phyloP scores from a whole-genome alignment of 2,797 vertebrate species.

The Peromyscus nudipes region DNA sequence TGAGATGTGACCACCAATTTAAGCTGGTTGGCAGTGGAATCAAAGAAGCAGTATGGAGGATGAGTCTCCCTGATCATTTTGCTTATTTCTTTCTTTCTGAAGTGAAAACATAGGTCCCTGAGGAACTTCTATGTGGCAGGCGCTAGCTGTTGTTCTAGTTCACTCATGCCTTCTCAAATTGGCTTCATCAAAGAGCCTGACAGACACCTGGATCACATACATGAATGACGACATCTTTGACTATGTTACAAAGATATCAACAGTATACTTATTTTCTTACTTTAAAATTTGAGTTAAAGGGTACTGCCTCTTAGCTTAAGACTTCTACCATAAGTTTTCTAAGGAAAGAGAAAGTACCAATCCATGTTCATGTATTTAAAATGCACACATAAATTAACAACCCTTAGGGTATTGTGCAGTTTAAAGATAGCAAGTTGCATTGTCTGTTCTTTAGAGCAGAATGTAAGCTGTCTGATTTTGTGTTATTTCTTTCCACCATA shows the following conservation, averaged over 20 bases:
- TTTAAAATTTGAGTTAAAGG: background rate
- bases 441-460: slow-evolving; percentile 22
- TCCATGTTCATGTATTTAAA: background rate
- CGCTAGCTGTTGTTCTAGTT: background rate
- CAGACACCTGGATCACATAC: background rate
- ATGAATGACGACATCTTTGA: background rate
- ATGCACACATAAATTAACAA: background rate
- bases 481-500: slow-evolving; percentile 32
- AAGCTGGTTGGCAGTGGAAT: background rate
- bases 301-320: background rate
- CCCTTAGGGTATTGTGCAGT: background rate
- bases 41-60: background rate
- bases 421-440: background rate
- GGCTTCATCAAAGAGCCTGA: slow-evolving; percentile 15
- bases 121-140: background rate
- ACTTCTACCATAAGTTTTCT: background rate
- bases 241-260: background rate
- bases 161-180: background rate
- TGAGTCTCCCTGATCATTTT: background rate
- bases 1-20: background rate
- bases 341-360: background rate
- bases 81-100: slow-evolving; percentile 35
- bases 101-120: background rate
- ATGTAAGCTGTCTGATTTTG: slow-evolving; percentile 1
- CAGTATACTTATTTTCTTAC: background rate